Evolutionary conservation across 2,113 vertebrate genomes (phyloP).

Genomic region (Garra rufa): DNA sequence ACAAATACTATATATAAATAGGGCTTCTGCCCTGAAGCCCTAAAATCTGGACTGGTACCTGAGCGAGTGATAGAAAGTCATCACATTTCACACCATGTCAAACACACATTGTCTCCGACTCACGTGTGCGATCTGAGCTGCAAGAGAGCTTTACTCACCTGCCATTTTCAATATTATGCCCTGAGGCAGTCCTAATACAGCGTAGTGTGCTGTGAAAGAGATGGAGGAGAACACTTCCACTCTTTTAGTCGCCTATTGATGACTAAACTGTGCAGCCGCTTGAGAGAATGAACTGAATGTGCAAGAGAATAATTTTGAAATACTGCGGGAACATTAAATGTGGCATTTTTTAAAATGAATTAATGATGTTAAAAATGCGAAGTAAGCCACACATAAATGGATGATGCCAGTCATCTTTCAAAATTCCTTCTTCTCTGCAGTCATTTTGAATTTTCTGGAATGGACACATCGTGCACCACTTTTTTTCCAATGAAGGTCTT

Average conservation of each 20-base stretch:
- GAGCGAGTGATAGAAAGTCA: constrained; percentile 64
- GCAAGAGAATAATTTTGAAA: constrained; percentile 52
- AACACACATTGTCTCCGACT: constrained; percentile 63
- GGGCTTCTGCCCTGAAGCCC: constrained; percentile 51
- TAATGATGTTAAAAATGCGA: background rate
- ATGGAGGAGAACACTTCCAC: constrained; percentile 60
- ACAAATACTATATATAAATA: too few relatives aligned
- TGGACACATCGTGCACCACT: background rate
- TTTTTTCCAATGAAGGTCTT: background rate
- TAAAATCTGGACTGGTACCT: constrained; percentile 43
- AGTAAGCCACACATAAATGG: background rate
- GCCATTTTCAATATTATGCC: constrained; percentile 67
- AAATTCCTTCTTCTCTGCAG: background rate
- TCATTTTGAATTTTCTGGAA: background rate
- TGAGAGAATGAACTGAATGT: constrained; percentile 56
- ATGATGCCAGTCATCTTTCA: background rate
- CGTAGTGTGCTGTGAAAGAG: constrained; percentile 74
- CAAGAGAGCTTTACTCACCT: constrained; percentile 62
- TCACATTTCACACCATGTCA: constrained; percentile 60
- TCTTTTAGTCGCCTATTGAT: constrained; percentile 58
- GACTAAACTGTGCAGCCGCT: constrained; percentile 58
- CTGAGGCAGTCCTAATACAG: constrained; percentile 68
- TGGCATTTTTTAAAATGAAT: constrained; percentile 64
- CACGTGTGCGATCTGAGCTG: constrained; percentile 59
- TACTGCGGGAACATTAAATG: constrained; percentile 49